Percentiles rank a stretch among this genome's conserved stretches.
These are phyloP conservation scores for Drosophila watanabei DNA, from an alignment of 1,140 invertebrate species.

Conservation along the genomic window DNA sequence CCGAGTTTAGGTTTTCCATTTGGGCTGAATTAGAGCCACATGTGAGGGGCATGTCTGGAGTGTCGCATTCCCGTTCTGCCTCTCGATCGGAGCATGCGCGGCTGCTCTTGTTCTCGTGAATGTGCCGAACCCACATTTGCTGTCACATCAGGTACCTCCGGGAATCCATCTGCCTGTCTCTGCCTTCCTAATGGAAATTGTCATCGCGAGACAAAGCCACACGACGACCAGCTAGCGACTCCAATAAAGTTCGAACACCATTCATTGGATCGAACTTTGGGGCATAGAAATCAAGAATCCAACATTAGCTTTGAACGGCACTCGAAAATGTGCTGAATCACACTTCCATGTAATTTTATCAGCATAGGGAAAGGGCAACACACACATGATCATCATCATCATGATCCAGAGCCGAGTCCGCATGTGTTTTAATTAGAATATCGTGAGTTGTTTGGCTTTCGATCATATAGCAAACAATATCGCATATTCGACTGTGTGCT, in stretches of 20 bases:
- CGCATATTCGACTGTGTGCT: conserved; percentile 12
- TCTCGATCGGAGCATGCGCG: conserved; percentile 63
- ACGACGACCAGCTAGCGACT: conserved; percentile 4
- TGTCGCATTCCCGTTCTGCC: conserved; percentile 46
- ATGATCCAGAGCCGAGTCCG: conserved; percentile 46
- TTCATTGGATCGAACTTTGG: conserved; percentile 56
- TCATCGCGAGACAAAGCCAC: conserved; percentile 63
- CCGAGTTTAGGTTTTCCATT: conserved; percentile 62
- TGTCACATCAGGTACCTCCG: conserved; percentile 62
- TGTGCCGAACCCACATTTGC: conserved; percentile 71
- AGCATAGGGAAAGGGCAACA: conserved; percentile 53
- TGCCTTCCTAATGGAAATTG: conserved; percentile 73
- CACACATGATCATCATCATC: conserved; percentile 30
- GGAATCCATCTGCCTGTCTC: conserved; percentile 62
- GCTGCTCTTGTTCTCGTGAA: conserved; percentile 55
- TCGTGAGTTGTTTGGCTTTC: conserved; percentile 82
- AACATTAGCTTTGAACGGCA: conserved; percentile 76
- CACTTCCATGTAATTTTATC: conserved; percentile 77
- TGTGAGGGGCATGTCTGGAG: conserved; percentile 71
- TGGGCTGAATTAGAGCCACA: conserved; percentile 43
- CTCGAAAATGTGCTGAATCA: conserved; percentile 67
- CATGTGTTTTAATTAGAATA: conserved; percentile 83
- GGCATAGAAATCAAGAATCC: conserved; percentile 45
- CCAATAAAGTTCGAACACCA: conserved; percentile 51
- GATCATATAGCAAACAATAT: conserved; percentile 81